phyloP scores from a whole-genome alignment of 1,140 invertebrate genomes.

The Phortica variegata region DNA sequence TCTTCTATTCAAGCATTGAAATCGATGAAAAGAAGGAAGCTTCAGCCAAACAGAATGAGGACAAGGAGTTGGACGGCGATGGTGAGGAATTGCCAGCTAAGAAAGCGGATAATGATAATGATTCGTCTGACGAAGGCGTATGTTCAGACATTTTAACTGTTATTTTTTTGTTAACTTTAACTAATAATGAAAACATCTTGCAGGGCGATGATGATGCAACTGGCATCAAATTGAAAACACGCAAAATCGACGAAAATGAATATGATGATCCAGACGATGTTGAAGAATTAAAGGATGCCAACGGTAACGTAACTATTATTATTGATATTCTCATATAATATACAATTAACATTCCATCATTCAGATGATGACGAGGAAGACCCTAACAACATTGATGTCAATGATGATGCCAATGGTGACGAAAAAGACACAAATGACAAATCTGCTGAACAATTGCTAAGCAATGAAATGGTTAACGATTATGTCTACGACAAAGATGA shows the following conservation, averaged over 20 bases:
- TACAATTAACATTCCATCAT: background rate
- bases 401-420: conserved; percentile 58
- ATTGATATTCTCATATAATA: conserved; percentile 56
- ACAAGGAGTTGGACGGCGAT: conserved; percentile 47
- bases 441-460: conserved; percentile 58
- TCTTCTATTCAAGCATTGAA: conserved; percentile 24
- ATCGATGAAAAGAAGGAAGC: conserved; percentile 44
- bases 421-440: conserved; percentile 61
- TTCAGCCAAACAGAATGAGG: conserved; percentile 29
- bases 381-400: conserved; percentile 63
- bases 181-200: background rate
- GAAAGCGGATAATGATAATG: conserved; percentile 27
- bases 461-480: conserved; percentile 56
- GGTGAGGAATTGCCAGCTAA: conserved; percentile 18
- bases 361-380: conserved; percentile 71
- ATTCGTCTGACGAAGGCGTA: conserved; percentile 62
- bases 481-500: conserved; percentile 77
- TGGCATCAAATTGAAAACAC: conserved; percentile 60
- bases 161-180: background rate
- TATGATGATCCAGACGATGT: conserved; percentile 80
- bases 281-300: conserved; percentile 60
- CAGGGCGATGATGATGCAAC: conserved; percentile 64
- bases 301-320: no score
- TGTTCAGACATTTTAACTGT: background rate
- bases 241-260: conserved; percentile 68